Evolutionary conservation across 2,888 invertebrate species (phyloP), one percentile per base, ranked within the genome.

Genomic region (Sphaeridia pumilis): DNA sequence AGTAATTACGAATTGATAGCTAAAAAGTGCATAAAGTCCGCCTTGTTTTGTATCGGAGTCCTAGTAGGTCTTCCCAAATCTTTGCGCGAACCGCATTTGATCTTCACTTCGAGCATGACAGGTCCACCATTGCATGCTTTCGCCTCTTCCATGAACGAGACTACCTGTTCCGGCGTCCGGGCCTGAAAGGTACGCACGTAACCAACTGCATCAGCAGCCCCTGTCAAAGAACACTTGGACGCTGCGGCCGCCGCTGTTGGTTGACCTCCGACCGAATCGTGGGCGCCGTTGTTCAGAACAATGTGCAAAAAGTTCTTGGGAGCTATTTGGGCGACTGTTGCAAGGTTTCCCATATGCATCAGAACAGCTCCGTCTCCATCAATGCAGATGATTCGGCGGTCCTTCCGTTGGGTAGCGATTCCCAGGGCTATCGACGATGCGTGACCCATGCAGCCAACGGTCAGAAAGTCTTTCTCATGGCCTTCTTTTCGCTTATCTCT

Each of bases 391-490:
- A 72, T 66, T 66, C 69, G 67, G 63, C 70, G 65, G 26, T 65
- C 64, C 10, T 68, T 69, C 56, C 70, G 70, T 54, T 69, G 67
- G 46, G 70, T 50, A 4, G 72, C 71, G 54, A 73, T 69, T 25
- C 72, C 72, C 1, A 72, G 63, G 5, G 72, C 71, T 41, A 73
- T 72, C 12, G 70, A 64, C 2, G 71, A 69, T 25, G 71, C 70
- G 63, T 72, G 72, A 1, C 72, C 73, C 73, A 72, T 73, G 7
- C 70, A 70, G 2, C 73, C 73, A 5, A 73, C 72, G 4, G 72
- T 72, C 5, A 72, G 66, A 59, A 73, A 72, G 52, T 72, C 73
- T 56, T 67, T 62, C 54, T 70, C 70, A 62, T 73, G 72, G 2
- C 72, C 71, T 58, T 69, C 66, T 28, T 68, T 67, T 53, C 66